phyloP scores from a whole-genome alignment of 2,888 invertebrate genomes.

The Abrostola triplasia region DNA sequence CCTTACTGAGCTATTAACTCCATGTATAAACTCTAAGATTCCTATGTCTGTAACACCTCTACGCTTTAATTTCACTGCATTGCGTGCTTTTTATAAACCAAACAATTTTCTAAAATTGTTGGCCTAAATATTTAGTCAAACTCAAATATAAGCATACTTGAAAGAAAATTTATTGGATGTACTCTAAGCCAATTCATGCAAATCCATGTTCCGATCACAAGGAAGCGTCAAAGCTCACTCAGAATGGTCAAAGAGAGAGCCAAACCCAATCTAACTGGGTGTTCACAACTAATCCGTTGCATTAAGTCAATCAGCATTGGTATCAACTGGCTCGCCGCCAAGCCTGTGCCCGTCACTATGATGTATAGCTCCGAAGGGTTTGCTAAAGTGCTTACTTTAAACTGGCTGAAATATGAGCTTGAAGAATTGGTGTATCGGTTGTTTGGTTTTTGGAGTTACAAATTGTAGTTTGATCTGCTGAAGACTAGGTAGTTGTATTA shows the following conservation, averaged over 20 bases:
- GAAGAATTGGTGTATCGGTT: neutral
- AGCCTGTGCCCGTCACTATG: neutral
- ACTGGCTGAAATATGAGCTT: constrained; percentile 2
- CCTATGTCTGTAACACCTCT: too few relatives aligned
- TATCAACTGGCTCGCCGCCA: neutral
- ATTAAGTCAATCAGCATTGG: constrained; percentile 2
- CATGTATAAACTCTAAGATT: too few relatives aligned
- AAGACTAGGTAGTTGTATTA: too few relatives aligned
- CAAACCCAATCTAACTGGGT: neutral
- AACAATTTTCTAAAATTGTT: too few relatives aligned
- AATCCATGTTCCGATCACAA: neutral
- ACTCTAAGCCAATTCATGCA: neutral
- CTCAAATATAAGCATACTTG: neutral
- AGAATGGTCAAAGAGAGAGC: neutral
- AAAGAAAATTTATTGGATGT: neutral
- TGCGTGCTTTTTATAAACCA: too few relatives aligned
- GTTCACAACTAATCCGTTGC: constrained; percentile 1
- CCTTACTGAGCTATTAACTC: too few relatives aligned
- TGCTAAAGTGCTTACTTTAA: constrained; percentile 2
- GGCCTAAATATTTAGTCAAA: too few relatives aligned
- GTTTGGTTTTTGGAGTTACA: constrained; percentile 6
- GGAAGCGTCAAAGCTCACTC: neutral
- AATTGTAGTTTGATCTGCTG: neutral
- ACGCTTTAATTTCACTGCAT: too few relatives aligned
- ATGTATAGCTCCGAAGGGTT: neutral